phyloP scores from a whole-genome alignment of 2,113 vertebrate genomes.

The Notarius lentiginosus region DNA sequence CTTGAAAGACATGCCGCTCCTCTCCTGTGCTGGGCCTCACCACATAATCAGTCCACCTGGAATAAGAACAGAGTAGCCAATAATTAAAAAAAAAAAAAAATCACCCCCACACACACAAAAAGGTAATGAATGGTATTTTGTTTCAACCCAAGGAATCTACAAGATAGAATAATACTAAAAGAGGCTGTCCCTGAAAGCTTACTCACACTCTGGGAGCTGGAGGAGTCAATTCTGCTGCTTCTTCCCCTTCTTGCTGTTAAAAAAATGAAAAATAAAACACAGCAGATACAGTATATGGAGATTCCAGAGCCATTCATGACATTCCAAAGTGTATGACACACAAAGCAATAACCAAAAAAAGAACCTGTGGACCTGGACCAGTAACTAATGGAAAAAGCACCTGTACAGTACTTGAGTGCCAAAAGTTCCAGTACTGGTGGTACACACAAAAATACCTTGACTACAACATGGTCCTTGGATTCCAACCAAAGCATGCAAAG shows the following conservation, averaged over 20 bases:
- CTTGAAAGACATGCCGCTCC: constrained; percentile 94
- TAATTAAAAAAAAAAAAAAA: constrained; percentile 16
- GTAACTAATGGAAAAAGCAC: background rate
- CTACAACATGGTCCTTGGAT: constrained; percentile 89
- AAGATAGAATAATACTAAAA: background rate
- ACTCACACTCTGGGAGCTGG: constrained; percentile 89
- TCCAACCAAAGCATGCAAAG: constrained; percentile 96
- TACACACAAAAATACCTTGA: constrained; percentile 79
- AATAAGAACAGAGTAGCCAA: constrained; percentile 31
- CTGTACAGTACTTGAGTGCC: background rate
- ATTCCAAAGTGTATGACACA: background rate
- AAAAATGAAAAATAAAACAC: constrained; percentile 46
- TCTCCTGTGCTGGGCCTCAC: constrained; percentile 96
- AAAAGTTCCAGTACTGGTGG: background rate
- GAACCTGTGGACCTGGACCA: background rate
- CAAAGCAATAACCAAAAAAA: background rate
- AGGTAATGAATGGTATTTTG: background rate
- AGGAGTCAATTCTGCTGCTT: constrained; percentile 81
- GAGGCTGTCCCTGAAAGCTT: too few species aligned
- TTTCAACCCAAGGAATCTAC: background rate
- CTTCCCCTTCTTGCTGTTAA: constrained; percentile 83
- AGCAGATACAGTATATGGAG: background rate
- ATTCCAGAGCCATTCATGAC: background rate
- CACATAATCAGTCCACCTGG: constrained; percentile 95
- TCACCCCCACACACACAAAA: background rate